Evolutionary conservation across 2,113 vertebrate genomes (phyloP).

Genomic region (Lipophrys pholis): DNA sequence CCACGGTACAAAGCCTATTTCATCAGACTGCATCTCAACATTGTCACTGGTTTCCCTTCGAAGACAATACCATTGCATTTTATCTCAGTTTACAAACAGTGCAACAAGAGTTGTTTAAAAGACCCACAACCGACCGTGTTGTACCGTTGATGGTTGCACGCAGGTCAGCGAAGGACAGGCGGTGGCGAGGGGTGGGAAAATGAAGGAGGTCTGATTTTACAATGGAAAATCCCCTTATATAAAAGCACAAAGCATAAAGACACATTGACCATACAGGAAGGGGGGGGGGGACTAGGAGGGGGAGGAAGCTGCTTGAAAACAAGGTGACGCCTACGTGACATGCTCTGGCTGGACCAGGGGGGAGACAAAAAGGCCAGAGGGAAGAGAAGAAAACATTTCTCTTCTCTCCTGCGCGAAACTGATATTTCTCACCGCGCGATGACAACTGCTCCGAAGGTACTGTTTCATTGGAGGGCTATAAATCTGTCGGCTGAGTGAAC

Average conservation of each 20-base stretch:
- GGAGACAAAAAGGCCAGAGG: slow-evolving; percentile 7
- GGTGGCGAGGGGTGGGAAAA: neutral
- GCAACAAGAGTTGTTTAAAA: slow-evolving; percentile 34
- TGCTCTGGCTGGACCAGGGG: slow-evolving; percentile 13
- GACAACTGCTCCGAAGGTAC: slow-evolving; percentile 28
- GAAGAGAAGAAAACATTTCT: neutral
- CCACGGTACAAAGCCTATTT: slow-evolving; percentile 58
- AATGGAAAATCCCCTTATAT: slow-evolving; percentile 49
- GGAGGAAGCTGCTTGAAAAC: slow-evolving; percentile 66
- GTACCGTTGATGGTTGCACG: slow-evolving; percentile 37
- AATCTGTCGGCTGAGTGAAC: slow-evolving; percentile 22
- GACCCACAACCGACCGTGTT: slow-evolving; percentile 12
- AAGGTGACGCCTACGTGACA: slow-evolving; percentile 65
- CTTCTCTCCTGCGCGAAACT: slow-evolving; percentile 4
- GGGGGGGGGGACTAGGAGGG: neutral
- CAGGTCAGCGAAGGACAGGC: slow-evolving; percentile 3
- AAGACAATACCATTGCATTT: slow-evolving; percentile 46
- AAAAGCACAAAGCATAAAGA: slow-evolving; percentile 38
- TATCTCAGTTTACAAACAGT: slow-evolving; percentile 53
- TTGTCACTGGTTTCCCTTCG: slow-evolving; percentile 57
- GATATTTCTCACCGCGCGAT: slow-evolving; percentile 22
- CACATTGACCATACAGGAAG: slow-evolving; percentile 66
- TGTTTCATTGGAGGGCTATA: slow-evolving; percentile 39
- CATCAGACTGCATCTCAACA: slow-evolving; percentile 31
- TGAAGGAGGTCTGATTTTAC: slow-evolving; percentile 19